phyloP scores from a whole-genome alignment of 2,888 invertebrate species.

The Hybos culiciformis region DNA sequence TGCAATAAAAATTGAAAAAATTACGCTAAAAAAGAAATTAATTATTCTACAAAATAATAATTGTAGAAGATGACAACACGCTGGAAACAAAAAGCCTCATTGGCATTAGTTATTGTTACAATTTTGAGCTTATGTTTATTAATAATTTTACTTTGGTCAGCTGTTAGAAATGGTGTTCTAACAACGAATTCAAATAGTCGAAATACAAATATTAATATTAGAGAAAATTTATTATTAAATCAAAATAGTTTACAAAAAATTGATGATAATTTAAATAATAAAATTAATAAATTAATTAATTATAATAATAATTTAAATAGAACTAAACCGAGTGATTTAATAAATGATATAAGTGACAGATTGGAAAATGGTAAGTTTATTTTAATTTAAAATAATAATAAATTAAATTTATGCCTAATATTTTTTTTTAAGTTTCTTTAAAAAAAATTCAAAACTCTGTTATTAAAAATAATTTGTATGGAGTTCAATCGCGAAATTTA shows the following conservation, averaged over 20 bases:
- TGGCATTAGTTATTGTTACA: slow-evolving; percentile 10
- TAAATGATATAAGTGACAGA: background rate
- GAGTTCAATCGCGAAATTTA: too few relatives aligned
- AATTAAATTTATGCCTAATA: too few relatives aligned
- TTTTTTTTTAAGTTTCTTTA: too few relatives aligned
- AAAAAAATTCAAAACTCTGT: too few relatives aligned
- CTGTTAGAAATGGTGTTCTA: slow-evolving; percentile 11
- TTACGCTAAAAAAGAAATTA: background rate
- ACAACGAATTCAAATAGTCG: slow-evolving; percentile 8
- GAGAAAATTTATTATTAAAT: background rate
- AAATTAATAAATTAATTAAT: background rate
- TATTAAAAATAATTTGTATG: too few relatives aligned
- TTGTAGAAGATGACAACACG: slow-evolving; percentile 15
- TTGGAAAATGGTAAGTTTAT: too few relatives aligned
- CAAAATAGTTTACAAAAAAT: background rate
- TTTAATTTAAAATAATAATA: too few relatives aligned
- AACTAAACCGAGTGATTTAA: background rate
- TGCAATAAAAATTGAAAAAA: background rate
- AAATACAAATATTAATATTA: slow-evolving; percentile 5
- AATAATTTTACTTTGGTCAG: slow-evolving; percentile 13
- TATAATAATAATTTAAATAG: background rate
- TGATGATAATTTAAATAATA: background rate
- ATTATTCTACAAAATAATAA: background rate
- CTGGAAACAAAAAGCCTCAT: slow-evolving; percentile 14
- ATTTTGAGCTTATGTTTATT: slow-evolving; percentile 10